Base-by-base conservation (phyloP, 2,797 vertebrate genomes). In the Alexandromys oeconomus region DNA sequence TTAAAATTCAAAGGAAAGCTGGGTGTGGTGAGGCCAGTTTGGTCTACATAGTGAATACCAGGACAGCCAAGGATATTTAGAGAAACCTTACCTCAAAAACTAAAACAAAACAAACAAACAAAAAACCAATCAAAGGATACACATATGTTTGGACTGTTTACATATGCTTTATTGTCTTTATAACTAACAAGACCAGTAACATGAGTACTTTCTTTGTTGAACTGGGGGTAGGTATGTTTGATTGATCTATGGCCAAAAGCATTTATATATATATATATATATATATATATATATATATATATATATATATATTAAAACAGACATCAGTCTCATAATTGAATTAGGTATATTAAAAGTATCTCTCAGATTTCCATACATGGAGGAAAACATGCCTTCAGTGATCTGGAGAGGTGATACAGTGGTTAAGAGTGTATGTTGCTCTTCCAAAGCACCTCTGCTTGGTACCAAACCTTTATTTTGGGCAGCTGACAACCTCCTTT, bases 1-100 rank as follows among this genome's bases (percentile, higher is more conserved):
- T 88, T 85, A 89, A 91, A 91, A 90, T 74, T 46, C n/a, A 61
- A 73, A 90, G 79, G 40, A 89, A 92, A 78, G 37, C 43, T 57
- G 8, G 82, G 40, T 48, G 1, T 61, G 6, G 59, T 27, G 46
- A n/a, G 21, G 13, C 29, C 63, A 51, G 63, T 63, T 21, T 86
- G 63, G 43, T 69, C 43, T 69, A 25, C 43, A 85, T 10, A 51
- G 34, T 25, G 12, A 85, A 1, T n/a, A n/a, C 3, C 82, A 51
- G 63, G 31, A 23, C 29, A 86, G 27, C 31, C 34, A 48, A 21
- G 6, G 31, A 69, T 86, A 37, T 85, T n/a, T 48, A 78, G 46
- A 67, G 1, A 63, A 40, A 65, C 61, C 19, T 48, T 86, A 13
- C 51, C 21, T 51, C 43, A 51, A 48, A n/a, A 10, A 11, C 15